phyloP scores from a whole-genome alignment of 2,113 vertebrate species.

The Donacobius atricapilla region DNA sequence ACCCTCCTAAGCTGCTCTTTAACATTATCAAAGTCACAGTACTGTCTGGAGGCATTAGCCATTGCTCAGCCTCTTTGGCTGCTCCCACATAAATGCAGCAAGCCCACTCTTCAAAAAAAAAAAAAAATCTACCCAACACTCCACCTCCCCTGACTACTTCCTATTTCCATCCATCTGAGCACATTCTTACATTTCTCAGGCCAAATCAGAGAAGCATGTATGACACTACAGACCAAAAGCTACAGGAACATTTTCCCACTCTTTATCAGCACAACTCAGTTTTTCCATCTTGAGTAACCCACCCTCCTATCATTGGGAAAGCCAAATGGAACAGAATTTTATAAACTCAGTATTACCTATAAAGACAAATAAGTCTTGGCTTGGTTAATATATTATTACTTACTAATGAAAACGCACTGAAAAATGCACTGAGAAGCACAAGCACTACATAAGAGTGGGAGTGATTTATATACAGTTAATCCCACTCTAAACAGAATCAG shows the following conservation, averaged over 20 bases:
- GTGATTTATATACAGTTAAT: slow-evolving; percentile 57
- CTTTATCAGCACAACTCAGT: slow-evolving; percentile 8
- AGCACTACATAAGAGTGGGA: not conserved
- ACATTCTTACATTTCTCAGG: not conserved
- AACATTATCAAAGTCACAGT: not conserved
- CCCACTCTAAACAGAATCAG: slow-evolving; percentile 34
- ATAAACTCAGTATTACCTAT: slow-evolving; percentile 21
- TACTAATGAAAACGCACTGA: slow-evolving; percentile 24
- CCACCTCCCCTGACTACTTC: not conserved
- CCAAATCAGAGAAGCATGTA: not conserved
- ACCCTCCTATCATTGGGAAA: not conserved
- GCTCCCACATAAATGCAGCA: not conserved
- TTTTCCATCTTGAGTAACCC: slow-evolving; percentile 15
- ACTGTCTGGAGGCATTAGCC: not conserved
- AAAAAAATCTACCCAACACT: not conserved
- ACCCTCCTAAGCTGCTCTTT: not conserved
- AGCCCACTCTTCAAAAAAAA: not conserved
- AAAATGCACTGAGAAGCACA: slow-evolving; percentile 18
- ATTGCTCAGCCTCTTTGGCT: not conserved
- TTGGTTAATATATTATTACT: slow-evolving; percentile 12
- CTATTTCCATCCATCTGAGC: not conserved
- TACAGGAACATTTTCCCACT: not conserved
- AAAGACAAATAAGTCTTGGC: slow-evolving; percentile 44
- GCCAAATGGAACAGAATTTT: not conserved
- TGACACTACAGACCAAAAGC: not conserved